phyloP scores from a whole-genome alignment of 2,113 vertebrate species.

The Rhinoderma darwinii region DNA sequence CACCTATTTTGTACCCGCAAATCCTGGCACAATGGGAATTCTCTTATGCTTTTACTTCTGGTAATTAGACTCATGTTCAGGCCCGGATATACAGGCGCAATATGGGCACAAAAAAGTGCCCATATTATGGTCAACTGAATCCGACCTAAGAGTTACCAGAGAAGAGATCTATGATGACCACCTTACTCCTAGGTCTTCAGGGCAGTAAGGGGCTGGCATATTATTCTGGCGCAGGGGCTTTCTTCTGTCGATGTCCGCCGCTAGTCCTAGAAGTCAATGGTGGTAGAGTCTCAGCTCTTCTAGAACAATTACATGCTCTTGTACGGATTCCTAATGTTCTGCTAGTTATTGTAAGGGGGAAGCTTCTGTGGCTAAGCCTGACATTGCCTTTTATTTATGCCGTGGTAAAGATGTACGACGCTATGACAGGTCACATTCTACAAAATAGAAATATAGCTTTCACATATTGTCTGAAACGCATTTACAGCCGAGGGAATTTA shows the following conservation, averaged over 20 bases:
- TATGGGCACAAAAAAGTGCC: no score
- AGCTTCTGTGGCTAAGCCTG: constrained; percentile 23
- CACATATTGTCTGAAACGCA: constrained; percentile 56
- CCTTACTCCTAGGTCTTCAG: neutral
- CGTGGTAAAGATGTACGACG: constrained; percentile 52
- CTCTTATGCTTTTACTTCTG: no score
- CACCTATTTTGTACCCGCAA: no score
- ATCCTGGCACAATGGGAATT: no score
- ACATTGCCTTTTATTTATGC: constrained; percentile 50
- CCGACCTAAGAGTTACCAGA: neutral
- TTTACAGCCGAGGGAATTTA: constrained; percentile 52
- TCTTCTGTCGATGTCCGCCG: neutral
- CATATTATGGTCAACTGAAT: no score
- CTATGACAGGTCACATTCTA: constrained; percentile 43
- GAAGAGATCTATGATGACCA: neutral
- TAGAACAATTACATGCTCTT: neutral
- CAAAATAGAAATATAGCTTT: constrained; percentile 56
- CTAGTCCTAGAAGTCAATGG: neutral
- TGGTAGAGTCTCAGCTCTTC: neutral
- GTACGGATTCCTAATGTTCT: constrained; percentile 1
- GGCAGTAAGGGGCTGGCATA: neutral
- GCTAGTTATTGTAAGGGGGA: neutral
- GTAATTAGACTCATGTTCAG: no score
- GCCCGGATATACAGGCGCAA: no score
- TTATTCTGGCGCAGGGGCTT: neutral